Percentiles rank a stretch among this genome's conserved stretches.
These are phyloP conservation scores for Crotalus adamanteus DNA, from an alignment of 2,797 vertebrate species.

Conservation along the genomic window DNA sequence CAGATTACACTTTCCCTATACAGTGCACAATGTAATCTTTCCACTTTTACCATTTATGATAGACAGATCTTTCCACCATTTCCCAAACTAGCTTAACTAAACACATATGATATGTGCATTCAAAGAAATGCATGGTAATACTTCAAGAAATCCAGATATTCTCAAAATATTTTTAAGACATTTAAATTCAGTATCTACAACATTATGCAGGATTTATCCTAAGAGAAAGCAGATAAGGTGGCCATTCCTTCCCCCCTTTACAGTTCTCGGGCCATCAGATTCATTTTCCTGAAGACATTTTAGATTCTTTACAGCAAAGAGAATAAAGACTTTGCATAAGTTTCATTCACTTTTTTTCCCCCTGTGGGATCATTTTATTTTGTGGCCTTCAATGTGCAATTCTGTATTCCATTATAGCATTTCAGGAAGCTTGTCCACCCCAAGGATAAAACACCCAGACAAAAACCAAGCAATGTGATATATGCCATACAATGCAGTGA, in stretches of 20 bases:
- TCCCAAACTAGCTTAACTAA: background rate
- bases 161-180: background rate
- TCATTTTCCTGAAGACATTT: background rate
- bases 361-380: background rate
- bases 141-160: background rate
- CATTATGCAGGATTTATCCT: background rate
- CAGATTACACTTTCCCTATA: background rate
- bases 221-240: background rate
- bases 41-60: background rate
- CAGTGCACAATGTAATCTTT: background rate
- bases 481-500: no score
- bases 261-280: background rate
- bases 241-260: background rate
- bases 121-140: background rate
- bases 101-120: background rate
- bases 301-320: background rate
- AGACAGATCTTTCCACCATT: background rate
- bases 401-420: background rate
- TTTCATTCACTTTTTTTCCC: background rate
- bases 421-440: background rate
- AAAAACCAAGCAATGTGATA: no score
- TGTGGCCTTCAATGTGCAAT: background rate
- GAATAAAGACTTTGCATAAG: background rate
- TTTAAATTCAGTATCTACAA: background rate
- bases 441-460: background rate